Percentiles rank a stretch among this genome's conserved stretches.
Evolutionary conservation across 2,888 invertebrate species (phyloP).

Genomic region (Thymelicus sylvestris): DNA sequence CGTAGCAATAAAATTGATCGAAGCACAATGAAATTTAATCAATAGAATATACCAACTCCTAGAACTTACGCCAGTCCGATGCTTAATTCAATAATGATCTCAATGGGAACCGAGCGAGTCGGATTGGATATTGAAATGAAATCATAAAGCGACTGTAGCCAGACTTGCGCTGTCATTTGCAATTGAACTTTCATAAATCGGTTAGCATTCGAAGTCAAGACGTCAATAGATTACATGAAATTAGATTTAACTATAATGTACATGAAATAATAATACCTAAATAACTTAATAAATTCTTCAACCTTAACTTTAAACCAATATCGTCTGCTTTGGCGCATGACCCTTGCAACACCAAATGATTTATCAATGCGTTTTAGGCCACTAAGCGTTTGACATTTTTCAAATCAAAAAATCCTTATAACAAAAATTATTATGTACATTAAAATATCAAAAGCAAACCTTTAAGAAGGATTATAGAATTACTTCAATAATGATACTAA

Average conservation of each 20-base stretch:
- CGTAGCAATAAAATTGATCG: constrained; percentile 1
- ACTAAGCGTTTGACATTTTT: no score
- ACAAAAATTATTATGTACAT: no score
- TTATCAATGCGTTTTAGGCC: no score
- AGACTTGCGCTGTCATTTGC: constrained; percentile 59
- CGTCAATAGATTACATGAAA: neutral
- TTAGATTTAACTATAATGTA: no score
- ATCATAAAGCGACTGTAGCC: constrained; percentile 49
- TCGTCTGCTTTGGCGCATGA: no score
- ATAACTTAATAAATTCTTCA: no score
- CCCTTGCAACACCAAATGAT: no score
- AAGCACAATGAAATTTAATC: constrained; percentile 4
- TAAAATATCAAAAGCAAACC: no score
- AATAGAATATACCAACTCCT: constrained; percentile 3
- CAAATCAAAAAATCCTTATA: no score
- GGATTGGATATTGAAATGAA: constrained; percentile 55
- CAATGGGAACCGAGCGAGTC: constrained; percentile 16
- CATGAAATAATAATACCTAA: no score
- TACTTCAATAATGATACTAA: constrained; percentile 5
- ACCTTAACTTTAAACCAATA: no score
- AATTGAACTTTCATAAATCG: constrained; percentile 5
- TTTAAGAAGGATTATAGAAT: neutral
- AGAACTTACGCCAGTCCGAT: constrained; percentile 10
- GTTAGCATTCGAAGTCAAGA: neutral
- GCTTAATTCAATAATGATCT: constrained; percentile 37